Percentiles rank a stretch among this genome's conserved stretches.
phyloP scores from a whole-genome alignment of 2,113 vertebrate genomes.

The Pomatorhinus ruficollis region DNA sequence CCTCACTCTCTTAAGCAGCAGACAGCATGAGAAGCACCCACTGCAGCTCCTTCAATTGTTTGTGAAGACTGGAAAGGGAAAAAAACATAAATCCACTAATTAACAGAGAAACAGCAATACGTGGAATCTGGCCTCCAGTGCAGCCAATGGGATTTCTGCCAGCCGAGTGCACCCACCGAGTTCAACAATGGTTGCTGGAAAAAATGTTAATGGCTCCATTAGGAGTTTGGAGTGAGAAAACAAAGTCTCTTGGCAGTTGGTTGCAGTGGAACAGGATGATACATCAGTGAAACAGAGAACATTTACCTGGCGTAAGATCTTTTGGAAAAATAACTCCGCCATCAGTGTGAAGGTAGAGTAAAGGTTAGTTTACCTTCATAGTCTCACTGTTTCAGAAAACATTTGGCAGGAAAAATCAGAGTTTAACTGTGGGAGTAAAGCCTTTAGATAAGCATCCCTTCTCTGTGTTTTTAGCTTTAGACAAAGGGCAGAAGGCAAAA shows the following conservation, averaged over 20 bases:
- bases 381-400: neutral
- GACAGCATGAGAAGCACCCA: neutral
- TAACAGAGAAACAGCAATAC: conserved; percentile 1
- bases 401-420: neutral
- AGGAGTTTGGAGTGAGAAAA: neutral
- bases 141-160: neutral
- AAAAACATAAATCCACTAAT: conserved; percentile 52
- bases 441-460: neutral
- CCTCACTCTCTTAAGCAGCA: conserved; percentile 7
- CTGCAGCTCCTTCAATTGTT: conserved; percentile 27
- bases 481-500: neutral
- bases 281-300: neutral
- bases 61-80: neutral
- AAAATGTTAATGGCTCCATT: conserved; percentile 13
- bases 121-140: neutral
- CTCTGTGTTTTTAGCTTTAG: neutral
- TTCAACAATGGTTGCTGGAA: conserved; percentile 25
- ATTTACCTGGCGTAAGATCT: neutral
- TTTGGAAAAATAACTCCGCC: neutral
- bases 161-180: conserved; percentile 29
- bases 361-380: neutral
- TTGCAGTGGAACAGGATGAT: neutral
- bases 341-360: neutral
- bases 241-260: neutral
- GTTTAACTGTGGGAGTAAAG: neutral